Conservation (phyloP, 2,797 vertebrate species). For the Falco cherrug region DNA sequence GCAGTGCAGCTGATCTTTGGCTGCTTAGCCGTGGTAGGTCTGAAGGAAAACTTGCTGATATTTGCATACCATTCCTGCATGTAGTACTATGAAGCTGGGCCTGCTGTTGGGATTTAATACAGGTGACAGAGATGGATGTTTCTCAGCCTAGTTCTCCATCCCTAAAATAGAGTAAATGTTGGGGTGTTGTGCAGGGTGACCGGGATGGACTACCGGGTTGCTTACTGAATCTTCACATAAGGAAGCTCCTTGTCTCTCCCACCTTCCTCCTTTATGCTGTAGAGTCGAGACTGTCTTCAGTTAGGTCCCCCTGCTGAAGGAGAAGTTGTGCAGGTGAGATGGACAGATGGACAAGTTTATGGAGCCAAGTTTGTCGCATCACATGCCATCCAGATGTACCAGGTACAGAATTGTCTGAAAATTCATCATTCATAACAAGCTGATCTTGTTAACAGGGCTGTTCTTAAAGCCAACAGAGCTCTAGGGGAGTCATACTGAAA, state of each 20-base stretch:
- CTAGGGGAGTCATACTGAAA: background rate
- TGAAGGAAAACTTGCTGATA: background rate
- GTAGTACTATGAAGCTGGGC: background rate
- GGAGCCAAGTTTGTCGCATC: constrained; percentile 93
- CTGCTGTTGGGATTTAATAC: background rate
- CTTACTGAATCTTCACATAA: background rate
- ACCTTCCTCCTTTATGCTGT: background rate
- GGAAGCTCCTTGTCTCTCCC: background rate
- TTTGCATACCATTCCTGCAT: background rate
- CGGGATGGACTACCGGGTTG: background rate
- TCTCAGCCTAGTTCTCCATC: background rate
- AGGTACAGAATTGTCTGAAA: constrained; percentile 76
- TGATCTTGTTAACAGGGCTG: background rate
- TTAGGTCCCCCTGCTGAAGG: constrained; percentile 89
- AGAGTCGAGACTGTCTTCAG: constrained; percentile 91
- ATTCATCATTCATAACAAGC: background rate
- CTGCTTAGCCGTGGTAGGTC: background rate
- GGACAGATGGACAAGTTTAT: constrained; percentile 95
- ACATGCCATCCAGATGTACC: constrained; percentile 95
- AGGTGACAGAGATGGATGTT: background rate
- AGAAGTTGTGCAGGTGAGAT: constrained; percentile 90
- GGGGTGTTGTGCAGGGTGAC: background rate
- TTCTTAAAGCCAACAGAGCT: background rate
- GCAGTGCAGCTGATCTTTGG: background rate
- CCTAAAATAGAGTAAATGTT: background rate